phyloP scores from a whole-genome alignment of 1,140 invertebrate species.

The Phenacoccus solenopsis region DNA sequence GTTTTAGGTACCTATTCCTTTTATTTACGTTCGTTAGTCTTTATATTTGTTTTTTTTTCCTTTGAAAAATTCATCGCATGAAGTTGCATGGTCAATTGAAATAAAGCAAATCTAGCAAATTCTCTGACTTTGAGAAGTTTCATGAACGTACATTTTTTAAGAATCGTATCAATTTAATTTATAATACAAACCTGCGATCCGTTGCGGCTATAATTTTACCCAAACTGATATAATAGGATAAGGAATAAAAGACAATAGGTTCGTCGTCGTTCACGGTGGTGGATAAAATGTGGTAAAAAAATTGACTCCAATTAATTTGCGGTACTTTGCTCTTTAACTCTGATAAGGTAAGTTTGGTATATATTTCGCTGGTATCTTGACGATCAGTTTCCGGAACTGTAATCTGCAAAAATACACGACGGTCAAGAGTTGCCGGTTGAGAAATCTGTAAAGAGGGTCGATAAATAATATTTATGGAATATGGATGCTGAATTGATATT shows the following conservation, averaged over 20 bases:
- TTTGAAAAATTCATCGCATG: too few relatives aligned
- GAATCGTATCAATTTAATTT: too few relatives aligned
- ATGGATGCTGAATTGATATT: background rate
- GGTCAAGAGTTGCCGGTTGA: background rate
- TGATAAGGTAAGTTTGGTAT: slow-evolving; percentile 51
- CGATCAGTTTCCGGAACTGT: slow-evolving; percentile 65
- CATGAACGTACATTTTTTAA: too few relatives aligned
- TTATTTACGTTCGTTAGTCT: too few relatives aligned
- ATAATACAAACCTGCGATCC: slow-evolving; percentile 48
- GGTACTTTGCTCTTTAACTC: slow-evolving; percentile 53
- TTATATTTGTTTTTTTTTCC: too few relatives aligned
- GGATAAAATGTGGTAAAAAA: slow-evolving; percentile 54
- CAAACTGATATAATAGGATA: slow-evolving; percentile 65
- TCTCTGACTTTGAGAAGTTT: too few relatives aligned
- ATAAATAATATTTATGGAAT: background rate
- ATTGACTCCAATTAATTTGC: slow-evolving; percentile 63
- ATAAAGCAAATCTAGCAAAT: too few relatives aligned
- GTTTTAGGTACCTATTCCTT: too few relatives aligned
- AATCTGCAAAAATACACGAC: slow-evolving; percentile 38
- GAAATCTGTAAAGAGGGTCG: too few relatives aligned
- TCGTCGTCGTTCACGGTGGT: slow-evolving; percentile 51
- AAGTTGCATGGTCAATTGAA: too few relatives aligned
- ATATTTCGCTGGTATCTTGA: slow-evolving; percentile 66
- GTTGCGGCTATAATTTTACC: slow-evolving; percentile 53
- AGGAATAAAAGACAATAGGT: slow-evolving; percentile 62